Evolutionary conservation across 1,140 invertebrate species (phyloP).

Genomic region (Ostrea edulis): DNA sequence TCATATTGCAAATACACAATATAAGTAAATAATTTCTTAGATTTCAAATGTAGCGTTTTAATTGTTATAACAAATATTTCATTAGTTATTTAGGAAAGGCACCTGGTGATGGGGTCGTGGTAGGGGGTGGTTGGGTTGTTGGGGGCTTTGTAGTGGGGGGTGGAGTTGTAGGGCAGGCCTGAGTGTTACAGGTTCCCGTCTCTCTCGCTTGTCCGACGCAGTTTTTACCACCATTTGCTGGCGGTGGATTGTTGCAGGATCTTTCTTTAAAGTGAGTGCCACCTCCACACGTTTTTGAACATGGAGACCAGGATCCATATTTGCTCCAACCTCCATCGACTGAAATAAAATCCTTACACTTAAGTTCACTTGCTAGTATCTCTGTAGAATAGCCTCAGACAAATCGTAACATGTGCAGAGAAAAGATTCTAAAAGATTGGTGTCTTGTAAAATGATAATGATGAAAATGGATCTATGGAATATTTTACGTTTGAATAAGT

Average conservation of each 20-base stretch:
- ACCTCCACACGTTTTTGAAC: constrained; percentile 93
- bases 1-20: too few relatives aligned
- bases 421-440: not conserved
- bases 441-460: not conserved
- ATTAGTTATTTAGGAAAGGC: not conserved
- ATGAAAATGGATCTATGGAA: too few relatives aligned
- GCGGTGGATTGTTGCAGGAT: constrained; percentile 69
- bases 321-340: constrained; percentile 72
- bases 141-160: constrained; percentile 60
- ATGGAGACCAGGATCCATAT: constrained; percentile 90
- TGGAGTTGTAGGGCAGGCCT: constrained; percentile 80
- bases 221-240: constrained; percentile 69
- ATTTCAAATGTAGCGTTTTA: too few relatives aligned
- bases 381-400: too few relatives aligned
- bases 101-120: constrained; percentile 62
- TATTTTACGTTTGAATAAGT: too few relatives aligned
- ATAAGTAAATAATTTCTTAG: too few relatives aligned
- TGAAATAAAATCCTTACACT: constrained; percentile 42
- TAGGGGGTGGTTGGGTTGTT: constrained; percentile 50
- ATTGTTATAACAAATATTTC: too few relatives aligned
- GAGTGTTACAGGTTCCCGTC: constrained; percentile 86
- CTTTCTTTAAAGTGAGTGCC: constrained; percentile 86
- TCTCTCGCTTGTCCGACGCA: constrained; percentile 82
- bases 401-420: not conserved
- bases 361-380: not conserved